Evolutionary conservation across 1,140 invertebrate genomes (phyloP), one percentile per base, ranked within the genome.

Genomic region (Hormaphis cornu): DNA sequence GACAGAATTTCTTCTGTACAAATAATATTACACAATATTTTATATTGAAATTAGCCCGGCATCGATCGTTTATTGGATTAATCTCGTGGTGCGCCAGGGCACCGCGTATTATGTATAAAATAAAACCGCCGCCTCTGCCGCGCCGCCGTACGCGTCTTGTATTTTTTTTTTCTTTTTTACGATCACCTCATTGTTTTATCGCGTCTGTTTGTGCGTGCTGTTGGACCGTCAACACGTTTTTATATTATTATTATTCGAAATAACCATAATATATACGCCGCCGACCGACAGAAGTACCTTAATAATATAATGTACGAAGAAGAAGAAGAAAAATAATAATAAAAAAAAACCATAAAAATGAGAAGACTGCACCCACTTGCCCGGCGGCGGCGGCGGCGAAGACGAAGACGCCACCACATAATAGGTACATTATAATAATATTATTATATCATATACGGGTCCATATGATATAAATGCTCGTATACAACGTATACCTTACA

Each of bases 51-150:
- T 66, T 66, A 66, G 61, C 61, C 44, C 61, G 61, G 61, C 61
- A 66, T 66, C 61, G 61, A 66, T 66, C 61, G 61, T 66, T 66
- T 46, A 66, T 66, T 66, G 61, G 61, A 66, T 66, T 66, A 66
- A 66, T 66, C 50, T 48, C 50, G 61, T n/a, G n/a, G n/a, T 66
- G 42, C 26, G 61, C 42, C 61, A 18, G 20, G 40, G 61, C 28
- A 66, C 61, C n/a, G n/a, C n/a, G n/a, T n/a, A n/a, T n/a, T n/a
- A n/a, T n/a, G n/a, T n/a, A n/a, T n/a, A 58, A 33, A 66, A 48
- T 66, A 66, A 66, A 66, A 66, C 28, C 59, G 22, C 16, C 26
- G 24, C 14, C 18, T 26, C 44, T 28, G 61, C 42, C 59, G 42
- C 59, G 42, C 42, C 9, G 59, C 14, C n/a, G 58, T 50, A 18